Evolutionary conservation across 1,140 invertebrate genomes (phyloP).

Genomic region (Drosophila kurseongensis): DNA sequence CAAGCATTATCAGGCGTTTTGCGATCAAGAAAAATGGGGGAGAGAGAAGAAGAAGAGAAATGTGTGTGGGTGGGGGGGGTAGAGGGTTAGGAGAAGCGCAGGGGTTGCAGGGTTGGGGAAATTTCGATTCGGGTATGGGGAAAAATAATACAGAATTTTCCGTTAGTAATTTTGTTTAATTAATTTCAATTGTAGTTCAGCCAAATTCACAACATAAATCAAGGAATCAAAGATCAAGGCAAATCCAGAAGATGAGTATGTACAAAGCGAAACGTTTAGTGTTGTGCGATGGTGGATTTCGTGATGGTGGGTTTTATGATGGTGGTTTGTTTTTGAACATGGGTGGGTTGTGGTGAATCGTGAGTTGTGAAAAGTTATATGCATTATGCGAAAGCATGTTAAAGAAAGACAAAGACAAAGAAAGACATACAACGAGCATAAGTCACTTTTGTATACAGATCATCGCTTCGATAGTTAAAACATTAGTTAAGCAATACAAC

Average conservation of each 20-base stretch:
- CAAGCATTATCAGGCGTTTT: constrained; percentile 20
- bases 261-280: constrained; percentile 15
- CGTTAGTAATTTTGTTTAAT: constrained; percentile 72
- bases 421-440: constrained; percentile 84
- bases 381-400: constrained; percentile 80
- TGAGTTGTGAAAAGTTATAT: constrained; percentile 53
- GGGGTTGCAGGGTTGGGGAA: constrained; percentile 15
- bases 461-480: constrained; percentile 33
- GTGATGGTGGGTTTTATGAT: neutral
- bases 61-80: neutral
- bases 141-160: constrained; percentile 68
- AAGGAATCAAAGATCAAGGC: constrained; percentile 14
- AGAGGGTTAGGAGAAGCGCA: constrained; percentile 2
- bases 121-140: constrained; percentile 18
- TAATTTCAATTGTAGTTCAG: constrained; percentile 36
- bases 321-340: neutral
- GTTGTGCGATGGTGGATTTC: constrained; percentile 8
- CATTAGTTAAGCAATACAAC: constrained; percentile 40
- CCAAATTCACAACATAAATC: constrained; percentile 52
- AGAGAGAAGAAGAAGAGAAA: constrained; percentile 39
- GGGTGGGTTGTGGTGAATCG: no score
- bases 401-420: constrained; percentile 72
- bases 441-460: constrained; percentile 69
- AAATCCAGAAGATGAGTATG: constrained; percentile 8
- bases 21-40: constrained; percentile 1